phyloP scores from a whole-genome alignment of 2,797 vertebrate species.

The Melanotaenia nigrans region DNA sequence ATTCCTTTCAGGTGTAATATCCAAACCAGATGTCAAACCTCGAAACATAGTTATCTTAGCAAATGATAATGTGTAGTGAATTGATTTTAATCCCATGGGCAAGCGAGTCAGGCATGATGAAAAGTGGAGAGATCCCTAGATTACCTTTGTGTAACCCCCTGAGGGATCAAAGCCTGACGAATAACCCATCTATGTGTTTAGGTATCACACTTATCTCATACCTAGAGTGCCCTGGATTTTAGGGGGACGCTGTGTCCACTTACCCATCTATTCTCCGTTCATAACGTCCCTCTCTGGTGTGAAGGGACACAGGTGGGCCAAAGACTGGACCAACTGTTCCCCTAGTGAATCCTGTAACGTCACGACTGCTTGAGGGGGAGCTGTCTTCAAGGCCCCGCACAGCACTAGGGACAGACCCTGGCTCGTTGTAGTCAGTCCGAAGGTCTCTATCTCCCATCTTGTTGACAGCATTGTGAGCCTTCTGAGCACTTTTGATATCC shows the following conservation, averaged over 20 bases:
- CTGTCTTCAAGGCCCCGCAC: constrained; percentile 98
- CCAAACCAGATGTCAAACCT: constrained; percentile 82
- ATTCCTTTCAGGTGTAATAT: constrained; percentile 84
- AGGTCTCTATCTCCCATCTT: constrained; percentile 99
- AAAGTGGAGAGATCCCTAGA: constrained; percentile 83
- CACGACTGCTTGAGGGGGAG: constrained; percentile 98
- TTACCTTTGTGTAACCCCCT: constrained; percentile 78
- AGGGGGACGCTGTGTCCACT: constrained; percentile 97
- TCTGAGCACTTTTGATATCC: constrained; percentile 99
- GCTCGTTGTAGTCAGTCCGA: constrained; percentile 99
- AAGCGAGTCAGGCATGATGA: constrained; percentile 81
- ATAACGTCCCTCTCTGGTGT: constrained; percentile 99
- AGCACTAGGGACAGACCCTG: constrained; percentile 97
- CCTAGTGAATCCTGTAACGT: constrained; percentile 99
- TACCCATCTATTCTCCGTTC: constrained; percentile 99
- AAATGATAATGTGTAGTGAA: constrained; percentile 78
- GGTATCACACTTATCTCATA: constrained; percentile 81
- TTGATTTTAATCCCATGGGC: constrained; percentile 78
- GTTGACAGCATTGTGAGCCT: constrained; percentile 99
- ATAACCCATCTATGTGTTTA: constrained; percentile 90
- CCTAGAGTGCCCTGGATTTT: constrained; percentile 90
- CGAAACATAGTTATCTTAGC: constrained; percentile 81
- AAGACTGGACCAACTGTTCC: constrained; percentile 96
- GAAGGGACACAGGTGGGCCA: constrained; percentile 95
- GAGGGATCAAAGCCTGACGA: constrained; percentile 82